Conservation (phyloP, 2,797 vertebrate species). For the Lithobates sylvaticus region DNA sequence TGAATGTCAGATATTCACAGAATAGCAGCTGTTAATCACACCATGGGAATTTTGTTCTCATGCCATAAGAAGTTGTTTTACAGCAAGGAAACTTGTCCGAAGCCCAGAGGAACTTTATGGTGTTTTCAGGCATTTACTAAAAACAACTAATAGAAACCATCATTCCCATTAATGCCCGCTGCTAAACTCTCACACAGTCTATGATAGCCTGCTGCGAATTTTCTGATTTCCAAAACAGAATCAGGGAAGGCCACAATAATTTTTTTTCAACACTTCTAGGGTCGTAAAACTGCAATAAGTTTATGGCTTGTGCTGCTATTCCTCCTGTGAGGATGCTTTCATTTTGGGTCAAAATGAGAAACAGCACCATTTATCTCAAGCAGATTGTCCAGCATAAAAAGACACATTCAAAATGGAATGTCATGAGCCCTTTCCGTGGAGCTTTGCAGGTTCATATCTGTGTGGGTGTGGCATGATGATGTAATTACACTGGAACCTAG, state of each 20-base stretch:
- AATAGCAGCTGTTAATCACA: background rate
- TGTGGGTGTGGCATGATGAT: too few relatives aligned
- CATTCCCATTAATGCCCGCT: background rate
- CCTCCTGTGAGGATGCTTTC: background rate
- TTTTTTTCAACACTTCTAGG: background rate
- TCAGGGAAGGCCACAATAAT: background rate
- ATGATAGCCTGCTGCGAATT: conserved; percentile 14
- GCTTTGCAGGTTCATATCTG: background rate
- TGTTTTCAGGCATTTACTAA: background rate
- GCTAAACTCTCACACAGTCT: conserved; percentile 8
- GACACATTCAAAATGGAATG: background rate
- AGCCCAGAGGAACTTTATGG: conserved; percentile 13
- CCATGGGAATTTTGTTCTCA: background rate
- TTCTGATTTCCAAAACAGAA: conserved; percentile 22
- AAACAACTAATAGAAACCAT: conserved; percentile 22
- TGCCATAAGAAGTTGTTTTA: background rate
- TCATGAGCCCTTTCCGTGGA: background rate
- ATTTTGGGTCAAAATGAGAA: background rate
- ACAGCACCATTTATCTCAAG: background rate
- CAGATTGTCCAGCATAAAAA: background rate
- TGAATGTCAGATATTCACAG: too few relatives aligned
- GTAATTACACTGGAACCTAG: too few relatives aligned
- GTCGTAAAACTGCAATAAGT: background rate
- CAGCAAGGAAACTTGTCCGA: background rate
- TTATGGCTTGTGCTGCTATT: background rate